phyloP scores from a whole-genome alignment of 2,797 vertebrate species.

The Chanos chanos region DNA sequence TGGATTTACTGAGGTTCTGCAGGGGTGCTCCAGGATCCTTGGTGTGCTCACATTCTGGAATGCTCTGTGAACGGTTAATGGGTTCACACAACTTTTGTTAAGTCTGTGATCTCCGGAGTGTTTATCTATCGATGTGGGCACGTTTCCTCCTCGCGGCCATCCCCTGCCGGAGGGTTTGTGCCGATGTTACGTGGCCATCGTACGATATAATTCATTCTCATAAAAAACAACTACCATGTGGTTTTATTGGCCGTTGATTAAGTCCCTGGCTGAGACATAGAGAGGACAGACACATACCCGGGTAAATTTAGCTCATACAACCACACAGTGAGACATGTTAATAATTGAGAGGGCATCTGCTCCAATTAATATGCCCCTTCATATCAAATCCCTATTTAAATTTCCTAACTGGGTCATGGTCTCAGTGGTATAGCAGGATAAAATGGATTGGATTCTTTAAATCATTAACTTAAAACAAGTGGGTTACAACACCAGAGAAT shows the following conservation, averaged over 20 bases:
- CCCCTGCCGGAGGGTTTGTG: too few species aligned
- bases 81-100: too few species aligned
- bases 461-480: constrained; percentile 46
- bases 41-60: too few species aligned
- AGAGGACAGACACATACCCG: constrained; percentile 29
- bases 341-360: constrained; percentile 85
- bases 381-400: constrained; percentile 82
- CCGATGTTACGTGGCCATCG: too few species aligned
- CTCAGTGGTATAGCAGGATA: constrained; percentile 61
- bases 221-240: background rate
- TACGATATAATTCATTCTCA: too few species aligned
- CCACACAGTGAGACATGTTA: constrained; percentile 76
- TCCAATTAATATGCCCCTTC: constrained; percentile 82
- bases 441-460: constrained; percentile 50
- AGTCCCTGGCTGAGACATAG: constrained; percentile 16
- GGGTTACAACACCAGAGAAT: constrained; percentile 33
- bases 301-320: constrained; percentile 75
- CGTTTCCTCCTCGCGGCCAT: too few species aligned
- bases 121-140: too few species aligned
- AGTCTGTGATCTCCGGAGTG: too few species aligned
- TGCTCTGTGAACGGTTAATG: too few species aligned
- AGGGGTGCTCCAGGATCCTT: too few species aligned
- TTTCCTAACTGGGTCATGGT: constrained; percentile 79
- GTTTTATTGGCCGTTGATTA: constrained; percentile 28
- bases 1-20: too few species aligned